Evolutionary conservation across 2,113 vertebrate genomes (phyloP), one percentile per base, ranked within the genome.

Genomic region (Mobula hypostoma): DNA sequence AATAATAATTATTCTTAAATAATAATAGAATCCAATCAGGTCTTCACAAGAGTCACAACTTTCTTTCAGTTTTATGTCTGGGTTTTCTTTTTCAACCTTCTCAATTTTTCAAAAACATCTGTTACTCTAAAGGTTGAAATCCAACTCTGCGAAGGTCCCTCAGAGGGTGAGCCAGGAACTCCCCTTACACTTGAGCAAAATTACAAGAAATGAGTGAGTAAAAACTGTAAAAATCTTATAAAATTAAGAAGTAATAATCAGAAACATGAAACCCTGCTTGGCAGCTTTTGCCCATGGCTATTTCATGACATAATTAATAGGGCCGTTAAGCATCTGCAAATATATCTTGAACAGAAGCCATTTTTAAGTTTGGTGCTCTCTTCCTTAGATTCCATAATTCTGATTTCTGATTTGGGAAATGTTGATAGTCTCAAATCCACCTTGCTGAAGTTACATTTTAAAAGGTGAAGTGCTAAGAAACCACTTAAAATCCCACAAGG

Each of bases 351-450:
- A 36, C 12, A 68, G 29, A 19, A 15, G 8, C 32, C 63, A n/a
- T 66, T 90, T 32, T 90, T 66, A 87, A 32, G 58, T 90, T 90
- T 90, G 29, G 29, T 66, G 63, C 88, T 91, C 63, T 91, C 68
- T 32, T 36, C 68, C 12, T 88, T 27, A 63, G 27, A 1, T 88
- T 63, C n/a, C 32, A 21, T 63, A 21, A 8, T 70, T n/a, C 63
- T 70, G 58, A 1, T 7, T 70, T 70, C 68, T 70, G 68, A 11
- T 70, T 92, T 92, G 61, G 88, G 63, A 92, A 70, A 92, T 92
- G 58, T 66, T 7, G 87, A 32, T 32, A 21, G 63, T 12, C 56
- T 68, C 12, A 11, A 68, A 32, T 66, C 63, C 61, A 91, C n/a
- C n/a, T 29, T 21, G 87, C 17, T 36, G 68, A 63, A 61, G 83